These are phyloP conservation scores for Cryptoprocta ferox DNA, from an alignment of 2,797 vertebrate species.

Conservation along the genomic window DNA sequence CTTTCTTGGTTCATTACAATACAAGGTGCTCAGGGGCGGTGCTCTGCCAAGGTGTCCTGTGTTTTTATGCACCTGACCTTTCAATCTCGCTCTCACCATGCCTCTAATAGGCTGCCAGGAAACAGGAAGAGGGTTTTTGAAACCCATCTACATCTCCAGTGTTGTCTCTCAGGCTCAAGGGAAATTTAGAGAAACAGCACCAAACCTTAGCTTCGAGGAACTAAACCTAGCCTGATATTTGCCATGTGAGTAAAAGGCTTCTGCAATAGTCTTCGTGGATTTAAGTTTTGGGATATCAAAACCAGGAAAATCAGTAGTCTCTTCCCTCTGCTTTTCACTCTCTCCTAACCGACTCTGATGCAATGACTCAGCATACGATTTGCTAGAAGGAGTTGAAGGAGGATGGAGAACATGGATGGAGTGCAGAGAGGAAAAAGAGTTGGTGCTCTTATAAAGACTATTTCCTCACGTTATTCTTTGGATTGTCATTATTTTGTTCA, in stretches of 20 bases:
- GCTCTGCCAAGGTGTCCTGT: background rate
- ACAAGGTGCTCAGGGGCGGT: background rate
- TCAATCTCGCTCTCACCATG: background rate
- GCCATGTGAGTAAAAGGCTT: background rate
- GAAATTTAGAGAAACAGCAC: background rate
- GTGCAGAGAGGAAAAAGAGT: background rate
- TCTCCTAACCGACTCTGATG: background rate
- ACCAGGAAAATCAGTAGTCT: background rate
- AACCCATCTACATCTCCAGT: background rate
- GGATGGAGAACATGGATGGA: background rate
- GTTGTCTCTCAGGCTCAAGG: background rate
- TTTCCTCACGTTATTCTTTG: background rate
- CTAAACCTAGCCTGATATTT: background rate
- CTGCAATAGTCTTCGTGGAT: background rate
- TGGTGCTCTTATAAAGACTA: background rate
- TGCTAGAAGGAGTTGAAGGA: background rate
- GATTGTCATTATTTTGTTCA: background rate
- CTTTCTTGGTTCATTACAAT: background rate
- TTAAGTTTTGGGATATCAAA: background rate
- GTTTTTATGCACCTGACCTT: background rate
- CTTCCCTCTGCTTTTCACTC: background rate
- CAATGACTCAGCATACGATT: background rate
- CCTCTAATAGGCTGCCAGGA: background rate
- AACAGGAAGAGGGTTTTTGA: background rate
- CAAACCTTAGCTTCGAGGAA: background rate